Evolutionary conservation across 2,888 invertebrate genomes (phyloP), one percentile per base, ranked within the genome.

Genomic region (Coecobrya sp.): DNA sequence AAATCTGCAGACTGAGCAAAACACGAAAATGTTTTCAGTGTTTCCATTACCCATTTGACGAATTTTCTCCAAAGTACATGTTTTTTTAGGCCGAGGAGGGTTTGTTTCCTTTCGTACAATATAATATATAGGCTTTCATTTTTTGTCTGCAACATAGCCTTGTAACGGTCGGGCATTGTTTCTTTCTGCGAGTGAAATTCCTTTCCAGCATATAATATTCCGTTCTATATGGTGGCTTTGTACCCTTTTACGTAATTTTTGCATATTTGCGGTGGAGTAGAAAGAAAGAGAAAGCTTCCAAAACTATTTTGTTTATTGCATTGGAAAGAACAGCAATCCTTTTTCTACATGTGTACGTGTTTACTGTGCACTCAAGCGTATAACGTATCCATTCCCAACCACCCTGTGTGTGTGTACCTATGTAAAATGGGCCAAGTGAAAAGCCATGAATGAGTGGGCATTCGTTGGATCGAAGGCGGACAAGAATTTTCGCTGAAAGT

Each of bases 401-500:
- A 81, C 27, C 81, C 2, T 55, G n/a, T 55, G 55, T 10, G n/a
- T 55, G n/a, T 55, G 55, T 10, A 62, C 52, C 19, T 55, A 55
- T 82, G 42, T 59, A 82, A 82, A 82, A 59, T 82, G 62, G 82
- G 59, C 82, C 82, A 82, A 82, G 82, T 82, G 62, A 62, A 81
- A 82, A 79, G 25, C 52, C 52, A 27, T 49, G 52, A 79, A 82
- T 45, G 52, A 79, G 59, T 45, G n/a, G 11, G 13, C 62, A 65
- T 30, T 68, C 68, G 85, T 85, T 85, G 68, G 85, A 85, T 85
- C 85, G 85, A 85, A 85, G 45, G 85, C 16, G 16, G 85, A 45
- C 19, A 68, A 10, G 22, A 19, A 82, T 45, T 45, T 68, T 42
- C 30, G 45, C 16, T 65, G 62, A 62, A 84, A 62, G 85, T 68